These are phyloP conservation scores for Homarus americanus DNA, from an alignment of 1,140 invertebrate genomes.

Conservation along the genomic window DNA sequence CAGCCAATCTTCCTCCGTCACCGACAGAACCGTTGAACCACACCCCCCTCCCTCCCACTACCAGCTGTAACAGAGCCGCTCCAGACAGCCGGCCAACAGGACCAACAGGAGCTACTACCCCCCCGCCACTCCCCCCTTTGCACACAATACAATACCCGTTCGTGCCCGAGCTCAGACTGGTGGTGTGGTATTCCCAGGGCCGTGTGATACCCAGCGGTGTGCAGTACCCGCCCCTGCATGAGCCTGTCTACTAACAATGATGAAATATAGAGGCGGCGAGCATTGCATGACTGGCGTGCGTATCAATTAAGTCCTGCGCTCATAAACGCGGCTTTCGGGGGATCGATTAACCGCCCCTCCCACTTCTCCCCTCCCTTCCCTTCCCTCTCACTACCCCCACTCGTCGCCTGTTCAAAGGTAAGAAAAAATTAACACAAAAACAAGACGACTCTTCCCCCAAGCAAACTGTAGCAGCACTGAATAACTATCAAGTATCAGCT, in stretches of 20 bases:
- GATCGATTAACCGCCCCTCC: neutral
- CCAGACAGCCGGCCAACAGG: no score
- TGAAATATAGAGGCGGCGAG: slow-evolving; percentile 21
- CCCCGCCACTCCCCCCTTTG: neutral
- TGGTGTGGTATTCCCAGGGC: no score
- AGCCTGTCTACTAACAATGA: slow-evolving; percentile 5
- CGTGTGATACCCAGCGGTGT: neutral
- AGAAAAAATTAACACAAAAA: neutral
- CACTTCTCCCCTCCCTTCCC: neutral
- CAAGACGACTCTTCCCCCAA: neutral
- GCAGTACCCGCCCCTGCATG: neutral
- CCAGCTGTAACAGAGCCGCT: no score
- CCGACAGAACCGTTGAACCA: neutral
- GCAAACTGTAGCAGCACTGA: neutral
- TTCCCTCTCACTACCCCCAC: neutral
- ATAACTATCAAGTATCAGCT: neutral
- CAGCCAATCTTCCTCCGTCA: no score
- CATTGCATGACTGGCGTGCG: slow-evolving; percentile 38
- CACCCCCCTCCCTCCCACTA: neutral
- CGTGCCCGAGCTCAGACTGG: no score
- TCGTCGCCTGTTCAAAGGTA: neutral
- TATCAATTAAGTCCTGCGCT: slow-evolving; percentile 32
- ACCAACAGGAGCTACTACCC: neutral
- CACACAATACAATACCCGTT: no score
- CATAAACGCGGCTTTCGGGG: slow-evolving; percentile 24